Evolutionary conservation across 2,888 invertebrate species (phyloP).

Genomic region (Oligia fasciuncula): DNA sequence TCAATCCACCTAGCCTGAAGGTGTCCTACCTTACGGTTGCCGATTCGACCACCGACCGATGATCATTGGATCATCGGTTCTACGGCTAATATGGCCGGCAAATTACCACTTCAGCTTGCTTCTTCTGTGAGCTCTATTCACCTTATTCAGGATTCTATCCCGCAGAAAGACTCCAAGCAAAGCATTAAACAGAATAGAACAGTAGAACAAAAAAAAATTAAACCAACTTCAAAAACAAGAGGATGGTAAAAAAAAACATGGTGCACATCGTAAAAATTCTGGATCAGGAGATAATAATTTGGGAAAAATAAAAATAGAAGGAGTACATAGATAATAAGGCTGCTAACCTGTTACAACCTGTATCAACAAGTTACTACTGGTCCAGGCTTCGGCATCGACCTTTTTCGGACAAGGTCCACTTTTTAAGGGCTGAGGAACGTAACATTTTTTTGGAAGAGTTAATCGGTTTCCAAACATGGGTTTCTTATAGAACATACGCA

Average conservation of each 20-base stretch:
- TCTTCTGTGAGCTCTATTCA: no score
- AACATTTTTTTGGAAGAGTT: background rate
- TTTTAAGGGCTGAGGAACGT: conserved; percentile 7
- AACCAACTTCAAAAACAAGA: background rate
- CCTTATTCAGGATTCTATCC: no score
- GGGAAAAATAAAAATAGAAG: background rate
- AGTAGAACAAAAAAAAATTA: background rate
- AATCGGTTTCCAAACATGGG: background rate
- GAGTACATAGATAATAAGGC: conserved; percentile 11
- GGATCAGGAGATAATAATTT: no score
- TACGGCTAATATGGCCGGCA: no score
- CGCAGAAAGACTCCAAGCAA: no score
- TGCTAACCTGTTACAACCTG: conserved; percentile 45
- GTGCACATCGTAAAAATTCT: background rate
- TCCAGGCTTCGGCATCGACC: conserved; percentile 10
- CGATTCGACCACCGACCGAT: no score
- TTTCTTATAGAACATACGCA: background rate
- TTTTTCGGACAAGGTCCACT: conserved; percentile 27
- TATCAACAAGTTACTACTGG: conserved; percentile 46
- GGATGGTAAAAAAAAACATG: background rate
- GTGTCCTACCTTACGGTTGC: no score
- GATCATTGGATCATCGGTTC: no score
- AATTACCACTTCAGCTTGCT: no score
- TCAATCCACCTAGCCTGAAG: no score
- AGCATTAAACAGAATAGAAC: background rate